Base-by-base conservation (phyloP, 2,797 vertebrate species). In the Etheostoma nigrum region DNA sequence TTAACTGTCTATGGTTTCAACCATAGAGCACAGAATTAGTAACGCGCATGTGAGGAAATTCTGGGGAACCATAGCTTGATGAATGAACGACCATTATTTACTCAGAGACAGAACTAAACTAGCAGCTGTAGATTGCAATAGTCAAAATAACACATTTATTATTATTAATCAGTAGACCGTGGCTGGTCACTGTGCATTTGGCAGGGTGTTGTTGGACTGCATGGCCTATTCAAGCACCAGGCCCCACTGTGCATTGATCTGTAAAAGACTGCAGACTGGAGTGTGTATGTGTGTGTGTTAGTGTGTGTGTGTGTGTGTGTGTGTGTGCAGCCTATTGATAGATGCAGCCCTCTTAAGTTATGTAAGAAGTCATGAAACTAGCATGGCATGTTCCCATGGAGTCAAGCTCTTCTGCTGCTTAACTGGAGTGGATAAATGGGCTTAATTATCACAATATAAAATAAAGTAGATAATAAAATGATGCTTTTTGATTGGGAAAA, bases 341-440 rank as follows among this genome's bases (percentile, higher is more conserved):
- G 33, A 79, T 74, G 79, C 72, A 75, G 44, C 67, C 42, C 8
- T 47, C 36, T 84, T 88, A 86, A 23, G 54, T 86, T 33, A 40
- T 40, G 36, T 40, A 88, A 83, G 57, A 61, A 18, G 72, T 15
- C 71, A 48, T 80, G 49, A 67, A 71, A 21, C 57, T 4, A 72
- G 78, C 62, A 51, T 74, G 68, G 55, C 59, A 65, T 9, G 48
- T 61, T 44, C 18, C 19, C 48, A 67, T 74, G 54, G 59, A 69
- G 25, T 71, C 52, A 25, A 4, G 7, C 25, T 67, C 48, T 27
- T 47, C 51, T 68, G 16, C 44, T 40, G 47, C 67, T 25, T 6
- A n/a, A 45, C n/a, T 16, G 57, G n/a, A 4, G 10, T 14, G 11
- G 44, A 67, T 19, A 27, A 21, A 10, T 9, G 21, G 21, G 5